Evolutionary conservation across 2,888 invertebrate genomes (phyloP).

Genomic region (Clivina fossor): DNA sequence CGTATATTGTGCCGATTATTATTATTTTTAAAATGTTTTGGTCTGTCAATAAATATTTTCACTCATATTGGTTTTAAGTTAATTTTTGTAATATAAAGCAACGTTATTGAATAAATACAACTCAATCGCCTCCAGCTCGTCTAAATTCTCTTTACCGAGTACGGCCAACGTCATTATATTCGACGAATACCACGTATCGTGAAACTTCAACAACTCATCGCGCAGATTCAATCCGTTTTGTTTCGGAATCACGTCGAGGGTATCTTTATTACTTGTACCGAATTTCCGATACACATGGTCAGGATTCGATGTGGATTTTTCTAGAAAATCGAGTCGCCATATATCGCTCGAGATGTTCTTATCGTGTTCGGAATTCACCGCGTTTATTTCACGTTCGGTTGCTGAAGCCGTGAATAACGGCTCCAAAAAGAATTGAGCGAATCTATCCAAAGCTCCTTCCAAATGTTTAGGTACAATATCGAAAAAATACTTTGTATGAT

Average conservation of each 20-base stretch:
- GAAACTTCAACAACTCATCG: slow-evolving; percentile 85
- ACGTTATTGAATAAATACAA: slow-evolving; percentile 80
- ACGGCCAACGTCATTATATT: slow-evolving; percentile 92
- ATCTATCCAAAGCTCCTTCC: slow-evolving; percentile 82
- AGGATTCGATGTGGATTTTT: slow-evolving; percentile 75
- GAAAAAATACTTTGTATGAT: slow-evolving; percentile 93
- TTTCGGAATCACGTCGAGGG: slow-evolving; percentile 77
- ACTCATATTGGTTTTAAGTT: too few species aligned
- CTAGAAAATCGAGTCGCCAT: slow-evolving; percentile 89
- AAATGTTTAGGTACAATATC: slow-evolving; percentile 86
- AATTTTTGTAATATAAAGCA: too few species aligned
- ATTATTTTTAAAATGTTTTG: too few species aligned
- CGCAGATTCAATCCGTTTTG: slow-evolving; percentile 81
- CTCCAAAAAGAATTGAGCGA: slow-evolving; percentile 92
- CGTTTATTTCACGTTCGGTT: slow-evolving; percentile 91
- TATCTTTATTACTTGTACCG: slow-evolving; percentile 85
- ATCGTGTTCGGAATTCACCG: slow-evolving; percentile 95
- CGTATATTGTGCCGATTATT: slow-evolving; percentile 84
- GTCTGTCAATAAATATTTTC: too few species aligned
- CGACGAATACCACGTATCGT: slow-evolving; percentile 89
- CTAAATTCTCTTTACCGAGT: slow-evolving; percentile 87
- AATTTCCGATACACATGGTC: slow-evolving; percentile 90
- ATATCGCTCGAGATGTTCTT: slow-evolving; percentile 88
- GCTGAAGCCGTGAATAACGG: slow-evolving; percentile 92
- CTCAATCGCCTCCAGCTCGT: slow-evolving; percentile 82